Evolutionary conservation across 1,140 invertebrate genomes (phyloP).

Genomic region (Pseudoatta argentina): DNA sequence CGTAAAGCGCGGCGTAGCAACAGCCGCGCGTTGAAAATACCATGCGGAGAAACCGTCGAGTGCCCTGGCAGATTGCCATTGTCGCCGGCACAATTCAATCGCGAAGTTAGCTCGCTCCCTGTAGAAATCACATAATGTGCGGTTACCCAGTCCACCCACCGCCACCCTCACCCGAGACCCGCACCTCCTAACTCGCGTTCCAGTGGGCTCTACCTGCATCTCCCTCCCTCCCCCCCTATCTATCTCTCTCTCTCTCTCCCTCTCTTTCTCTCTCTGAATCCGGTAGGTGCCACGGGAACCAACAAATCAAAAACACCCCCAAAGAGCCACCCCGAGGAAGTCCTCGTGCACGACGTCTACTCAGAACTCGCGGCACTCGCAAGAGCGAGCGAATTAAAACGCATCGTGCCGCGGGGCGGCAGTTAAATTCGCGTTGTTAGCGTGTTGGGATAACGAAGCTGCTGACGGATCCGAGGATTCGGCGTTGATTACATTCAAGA

Average conservation of each 20-base stretch:
- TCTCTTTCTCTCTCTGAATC: not conserved
- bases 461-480: slow-evolving; percentile 54
- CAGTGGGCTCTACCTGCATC: slow-evolving; percentile 13
- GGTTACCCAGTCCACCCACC: slow-evolving; percentile 78
- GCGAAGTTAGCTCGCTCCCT: slow-evolving; percentile 85
- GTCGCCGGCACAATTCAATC: slow-evolving; percentile 85
- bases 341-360: slow-evolving; percentile 71
- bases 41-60: slow-evolving; percentile 71
- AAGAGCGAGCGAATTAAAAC: slow-evolving; percentile 81
- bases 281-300: slow-evolving; percentile 75
- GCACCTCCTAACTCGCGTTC: slow-evolving; percentile 22
- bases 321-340: slow-evolving; percentile 75
- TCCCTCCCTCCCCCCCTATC: not conserved
- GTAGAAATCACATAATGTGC: slow-evolving; percentile 86
- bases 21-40: slow-evolving; percentile 75
- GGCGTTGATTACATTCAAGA: slow-evolving; percentile 49
- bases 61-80: slow-evolving; percentile 84
- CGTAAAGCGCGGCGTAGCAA: slow-evolving; percentile 32
- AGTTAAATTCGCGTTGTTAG: slow-evolving; percentile 57
- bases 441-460: slow-evolving; percentile 44
- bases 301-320: slow-evolving; percentile 86
- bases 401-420: slow-evolving; percentile 69
- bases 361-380: slow-evolving; percentile 68
- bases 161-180: slow-evolving; percentile 22
- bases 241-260: not conserved